Conservation (phyloP, 2,797 vertebrate genomes). For the Parotocinclus haroldoi region DNA sequence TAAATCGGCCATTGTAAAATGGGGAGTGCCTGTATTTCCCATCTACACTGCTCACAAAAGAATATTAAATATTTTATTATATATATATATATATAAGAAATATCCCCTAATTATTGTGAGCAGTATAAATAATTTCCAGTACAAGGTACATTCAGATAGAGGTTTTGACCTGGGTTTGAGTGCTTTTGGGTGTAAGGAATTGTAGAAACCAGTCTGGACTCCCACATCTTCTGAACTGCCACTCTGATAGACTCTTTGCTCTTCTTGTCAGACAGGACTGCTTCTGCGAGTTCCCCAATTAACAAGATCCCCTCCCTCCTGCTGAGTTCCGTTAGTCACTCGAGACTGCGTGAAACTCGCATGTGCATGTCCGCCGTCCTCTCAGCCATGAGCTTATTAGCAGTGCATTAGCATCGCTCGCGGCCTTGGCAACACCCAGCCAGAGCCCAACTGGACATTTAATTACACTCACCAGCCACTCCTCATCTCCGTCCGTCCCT, state of each 20-base stretch:
- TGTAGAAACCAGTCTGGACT: not conserved
- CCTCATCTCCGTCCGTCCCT: constrained; percentile 50
- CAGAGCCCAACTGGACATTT: constrained; percentile 72
- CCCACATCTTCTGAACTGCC: not conserved
- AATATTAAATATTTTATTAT: too few species aligned
- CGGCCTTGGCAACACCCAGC: constrained; percentile 67
- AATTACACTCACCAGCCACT: constrained; percentile 66
- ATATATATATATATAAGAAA: too few species aligned
- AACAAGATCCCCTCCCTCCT: constrained; percentile 69
- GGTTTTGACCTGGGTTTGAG: too few species aligned
- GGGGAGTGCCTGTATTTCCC: too few species aligned
- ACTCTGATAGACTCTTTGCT: constrained; percentile 5
- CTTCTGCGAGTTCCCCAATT: constrained; percentile 64
- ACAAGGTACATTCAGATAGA: too few species aligned
- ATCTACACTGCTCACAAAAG: too few species aligned
- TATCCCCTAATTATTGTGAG: too few species aligned
- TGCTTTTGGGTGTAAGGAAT: too few species aligned
- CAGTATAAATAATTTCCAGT: too few species aligned
- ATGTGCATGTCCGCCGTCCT: constrained; percentile 69
- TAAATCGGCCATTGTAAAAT: too few species aligned
- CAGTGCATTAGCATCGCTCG: constrained; percentile 75
- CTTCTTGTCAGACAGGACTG: constrained; percentile 18
- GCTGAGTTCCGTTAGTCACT: constrained; percentile 67
- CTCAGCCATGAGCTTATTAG: constrained; percentile 71
- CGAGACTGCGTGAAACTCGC: constrained; percentile 57